Evolutionary conservation across 2,888 invertebrate species (phyloP).

Genomic region (Euproctis similis): DNA sequence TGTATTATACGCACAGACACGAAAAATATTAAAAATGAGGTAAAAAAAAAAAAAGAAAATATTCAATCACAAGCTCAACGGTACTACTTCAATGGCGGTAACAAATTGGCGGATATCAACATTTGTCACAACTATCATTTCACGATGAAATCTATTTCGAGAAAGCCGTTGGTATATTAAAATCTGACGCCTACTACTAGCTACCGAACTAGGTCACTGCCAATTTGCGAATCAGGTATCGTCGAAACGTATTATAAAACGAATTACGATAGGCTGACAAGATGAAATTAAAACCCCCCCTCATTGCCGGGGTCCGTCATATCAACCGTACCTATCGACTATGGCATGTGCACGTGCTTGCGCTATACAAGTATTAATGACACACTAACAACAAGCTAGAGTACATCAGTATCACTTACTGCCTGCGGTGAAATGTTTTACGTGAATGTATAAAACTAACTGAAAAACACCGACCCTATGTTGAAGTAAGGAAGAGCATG

Average conservation of each 20-base stretch:
- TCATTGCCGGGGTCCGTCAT: conserved; percentile 27
- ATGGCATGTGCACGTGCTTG: conserved; percentile 24
- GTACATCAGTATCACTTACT: no score
- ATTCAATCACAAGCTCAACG: conserved; percentile 16
- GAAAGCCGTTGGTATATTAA: conserved; percentile 29
- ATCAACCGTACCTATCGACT: conserved; percentile 39
- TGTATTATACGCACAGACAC: conserved; percentile 34
- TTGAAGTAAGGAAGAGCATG: no score
- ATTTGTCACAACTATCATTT: conserved; percentile 27
- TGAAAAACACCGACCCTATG: no score
- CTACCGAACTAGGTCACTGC: conserved; percentile 50
- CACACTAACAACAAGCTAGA: no score
- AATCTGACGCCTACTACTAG: conserved; percentile 27
- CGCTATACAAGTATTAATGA: no score
- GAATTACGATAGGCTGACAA: conserved; percentile 27
- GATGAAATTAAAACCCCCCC: conserved; percentile 22
- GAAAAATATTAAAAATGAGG: conserved; percentile 41
- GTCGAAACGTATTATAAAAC: conserved; percentile 46
- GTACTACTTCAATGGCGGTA: conserved; percentile 11
- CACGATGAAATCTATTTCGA: conserved; percentile 16
- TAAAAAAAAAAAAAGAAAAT: no score
- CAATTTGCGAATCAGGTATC: conserved; percentile 45
- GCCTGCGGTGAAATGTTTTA: no score
- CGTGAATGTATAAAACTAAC: no score
- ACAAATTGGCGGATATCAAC: conserved; percentile 25